Percentiles rank a stretch among this genome's conserved stretches.
These are phyloP conservation scores for Cordilura impudica DNA, from an alignment of 2,888 invertebrate species.

Conservation along the genomic window DNA sequence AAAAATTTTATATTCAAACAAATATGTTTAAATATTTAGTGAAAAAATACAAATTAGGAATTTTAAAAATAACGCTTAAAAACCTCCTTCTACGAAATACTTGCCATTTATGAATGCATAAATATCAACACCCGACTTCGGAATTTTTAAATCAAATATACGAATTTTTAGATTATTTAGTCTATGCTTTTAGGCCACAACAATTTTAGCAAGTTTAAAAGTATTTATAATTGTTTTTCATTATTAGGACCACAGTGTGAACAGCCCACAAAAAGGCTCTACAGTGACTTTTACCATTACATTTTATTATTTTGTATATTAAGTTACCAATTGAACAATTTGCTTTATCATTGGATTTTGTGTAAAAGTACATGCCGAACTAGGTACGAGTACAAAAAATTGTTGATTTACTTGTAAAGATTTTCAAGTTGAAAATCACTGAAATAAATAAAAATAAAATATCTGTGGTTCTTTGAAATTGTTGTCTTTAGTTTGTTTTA, in stretches of 20 bases:
- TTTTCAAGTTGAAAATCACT: not conserved
- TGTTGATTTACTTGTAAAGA: not conserved
- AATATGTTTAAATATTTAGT: no score
- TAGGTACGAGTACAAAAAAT: not conserved
- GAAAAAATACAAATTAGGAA: no score
- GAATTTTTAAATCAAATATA: no score
- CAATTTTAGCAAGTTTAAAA: no score
- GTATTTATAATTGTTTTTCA: no score
- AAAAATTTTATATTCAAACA: no score
- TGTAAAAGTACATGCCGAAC: not conserved
- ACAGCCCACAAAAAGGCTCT: not conserved
- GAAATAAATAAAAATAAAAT: not conserved
- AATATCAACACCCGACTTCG: no score
- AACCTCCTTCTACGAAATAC: no score
- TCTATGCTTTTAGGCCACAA: no score
- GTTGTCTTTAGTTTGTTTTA: not conserved
- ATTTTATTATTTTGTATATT: not conserved
- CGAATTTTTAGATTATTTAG: no score
- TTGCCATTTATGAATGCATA: no score
- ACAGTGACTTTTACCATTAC: not conserved
- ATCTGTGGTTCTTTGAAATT: not conserved
- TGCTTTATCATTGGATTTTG: conserved; percentile 27
- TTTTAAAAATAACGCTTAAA: no score
- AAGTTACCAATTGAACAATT: conserved; percentile 22
- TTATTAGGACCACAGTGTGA: not conserved